Conservation (phyloP, 2,888 invertebrate genomes). For the Sepiola atlantica region DNA sequence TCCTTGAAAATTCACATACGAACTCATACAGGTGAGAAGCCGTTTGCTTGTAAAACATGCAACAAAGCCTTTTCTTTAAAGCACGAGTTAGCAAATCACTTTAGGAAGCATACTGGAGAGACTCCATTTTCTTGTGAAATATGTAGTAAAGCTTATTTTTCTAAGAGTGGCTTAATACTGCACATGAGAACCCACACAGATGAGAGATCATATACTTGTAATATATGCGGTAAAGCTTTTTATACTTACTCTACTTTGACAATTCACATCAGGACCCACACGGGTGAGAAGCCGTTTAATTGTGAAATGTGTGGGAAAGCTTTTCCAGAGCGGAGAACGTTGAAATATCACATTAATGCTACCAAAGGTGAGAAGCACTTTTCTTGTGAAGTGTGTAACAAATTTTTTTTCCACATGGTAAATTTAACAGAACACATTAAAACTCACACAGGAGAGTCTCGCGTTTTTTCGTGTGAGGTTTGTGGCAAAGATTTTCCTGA, state of each 20-base stretch:
- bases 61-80: background rate
- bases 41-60: background rate
- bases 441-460: background rate
- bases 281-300: slow-evolving; percentile 55
- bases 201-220: slow-evolving; percentile 58
- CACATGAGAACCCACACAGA: background rate
- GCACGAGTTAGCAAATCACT: background rate
- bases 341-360: background rate
- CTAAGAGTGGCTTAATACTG: background rate
- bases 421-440: background rate
- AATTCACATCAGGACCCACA: background rate
- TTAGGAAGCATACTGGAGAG: background rate
- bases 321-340: background rate
- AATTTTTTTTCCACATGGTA: background rate
- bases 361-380: background rate
- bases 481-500: background rate
- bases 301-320: slow-evolving; percentile 51
- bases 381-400: background rate
- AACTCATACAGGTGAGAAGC: background rate
- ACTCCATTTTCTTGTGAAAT: background rate
- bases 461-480: background rate
- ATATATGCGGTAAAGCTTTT: background rate
- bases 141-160: background rate
- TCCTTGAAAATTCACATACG: background rate
- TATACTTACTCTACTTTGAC: no score